phyloP scores from a whole-genome alignment of 2,113 vertebrate species.

The Macquaria ambigua region DNA sequence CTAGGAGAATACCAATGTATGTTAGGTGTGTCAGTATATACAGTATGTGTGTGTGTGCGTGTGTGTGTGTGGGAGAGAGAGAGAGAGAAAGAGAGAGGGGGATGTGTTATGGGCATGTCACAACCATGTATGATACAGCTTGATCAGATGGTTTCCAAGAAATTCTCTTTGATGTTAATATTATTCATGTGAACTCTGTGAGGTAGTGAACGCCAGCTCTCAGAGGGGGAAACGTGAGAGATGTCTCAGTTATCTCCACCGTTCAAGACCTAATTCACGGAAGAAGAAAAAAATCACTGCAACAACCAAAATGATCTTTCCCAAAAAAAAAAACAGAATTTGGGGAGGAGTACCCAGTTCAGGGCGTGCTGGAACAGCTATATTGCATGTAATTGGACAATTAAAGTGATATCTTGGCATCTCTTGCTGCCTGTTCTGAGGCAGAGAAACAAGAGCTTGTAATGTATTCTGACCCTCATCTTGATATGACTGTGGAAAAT shows the following conservation, averaged over 20 bases:
- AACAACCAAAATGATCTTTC: conserved; percentile 37
- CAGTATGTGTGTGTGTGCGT: conserved; percentile 7
- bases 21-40: conserved; percentile 43
- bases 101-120: conserved; percentile 69
- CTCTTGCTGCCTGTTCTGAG: conserved; percentile 49
- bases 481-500: conserved; percentile 62
- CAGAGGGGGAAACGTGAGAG: conserved; percentile 63
- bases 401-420: conserved; percentile 75
- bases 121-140: conserved; percentile 74
- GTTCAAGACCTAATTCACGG: conserved; percentile 62
- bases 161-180: conserved; percentile 80
- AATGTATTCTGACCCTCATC: conserved; percentile 62
- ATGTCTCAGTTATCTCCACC: conserved; percentile 72
- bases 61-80: conserved; percentile 5
- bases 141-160: conserved; percentile 80
- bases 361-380: conserved; percentile 66
- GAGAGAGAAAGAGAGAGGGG: conserved; percentile 13
- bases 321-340: conserved; percentile 38
- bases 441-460: conserved; percentile 33
- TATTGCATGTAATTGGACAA: conserved; percentile 77
- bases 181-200: conserved; percentile 78
- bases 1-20: conserved; percentile 76
- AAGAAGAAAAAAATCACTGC: conserved; percentile 38
- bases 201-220: conserved; percentile 66
- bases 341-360: conserved; percentile 66